A percentile compares a stretch with the other conserved stretches of the same genome.
These are phyloP conservation scores for Parauchenoglanis ngamensis DNA, from an alignment of 2,797 vertebrate genomes.

Conservation along the genomic window DNA sequence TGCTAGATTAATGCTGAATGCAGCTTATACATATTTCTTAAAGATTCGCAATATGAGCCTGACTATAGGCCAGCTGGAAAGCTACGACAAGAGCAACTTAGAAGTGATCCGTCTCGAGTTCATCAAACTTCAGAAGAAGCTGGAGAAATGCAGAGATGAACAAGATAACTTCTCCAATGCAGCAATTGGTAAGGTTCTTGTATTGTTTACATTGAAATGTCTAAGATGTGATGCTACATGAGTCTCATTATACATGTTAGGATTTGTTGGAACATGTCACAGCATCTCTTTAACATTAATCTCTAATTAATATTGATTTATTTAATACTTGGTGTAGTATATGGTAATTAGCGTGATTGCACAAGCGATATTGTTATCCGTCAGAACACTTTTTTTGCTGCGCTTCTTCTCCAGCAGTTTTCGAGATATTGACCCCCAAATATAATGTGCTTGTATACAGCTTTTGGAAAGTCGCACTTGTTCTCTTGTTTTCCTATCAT, in stretches of 20 bases:
- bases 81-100: constrained; percentile 72
- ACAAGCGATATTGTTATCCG: too few relatives aligned
- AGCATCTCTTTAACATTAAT: neutral
- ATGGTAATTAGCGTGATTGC: neutral
- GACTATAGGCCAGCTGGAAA: constrained; percentile 72
- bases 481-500: too few relatives aligned
- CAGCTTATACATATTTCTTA: neutral
- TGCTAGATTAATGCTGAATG: neutral
- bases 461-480: too few relatives aligned
- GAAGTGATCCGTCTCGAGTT: constrained; percentile 71
- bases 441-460: too few relatives aligned
- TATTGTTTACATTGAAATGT: neutral
- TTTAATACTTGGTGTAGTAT: neutral
- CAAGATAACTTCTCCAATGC: constrained; percentile 60
- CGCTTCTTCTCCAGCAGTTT: too few relatives aligned
- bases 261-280: neutral
- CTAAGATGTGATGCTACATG: neutral
- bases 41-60: constrained; percentile 84
- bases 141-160: constrained; percentile 69
- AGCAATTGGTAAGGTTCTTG: constrained; percentile 62
- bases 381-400: too few relatives aligned
- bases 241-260: neutral
- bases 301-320: neutral
- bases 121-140: constrained; percentile 71
- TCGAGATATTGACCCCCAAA: too few relatives aligned